phyloP scores from a whole-genome alignment of 2,113 vertebrate genomes.

The Xiphias gladius region DNA sequence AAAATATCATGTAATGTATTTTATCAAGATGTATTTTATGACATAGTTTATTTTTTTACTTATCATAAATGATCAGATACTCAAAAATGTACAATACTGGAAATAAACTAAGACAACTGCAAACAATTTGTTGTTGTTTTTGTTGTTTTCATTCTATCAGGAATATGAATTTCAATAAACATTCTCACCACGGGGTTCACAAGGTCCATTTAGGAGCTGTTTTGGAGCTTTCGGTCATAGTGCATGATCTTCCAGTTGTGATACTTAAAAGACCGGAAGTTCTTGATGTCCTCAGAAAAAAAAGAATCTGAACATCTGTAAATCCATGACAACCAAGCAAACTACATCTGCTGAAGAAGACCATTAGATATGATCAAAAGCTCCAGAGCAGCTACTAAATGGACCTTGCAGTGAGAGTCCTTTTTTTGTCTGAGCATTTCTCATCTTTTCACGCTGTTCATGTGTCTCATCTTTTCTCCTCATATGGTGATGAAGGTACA shows the following conservation, averaged over 20 bases:
- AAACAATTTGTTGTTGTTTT: not conserved
- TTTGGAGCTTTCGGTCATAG: not conserved
- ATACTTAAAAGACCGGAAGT: not conserved
- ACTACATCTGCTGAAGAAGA: not conserved
- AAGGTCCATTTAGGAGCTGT: not conserved
- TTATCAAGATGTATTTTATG: conserved; percentile 94
- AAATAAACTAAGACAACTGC: conserved; percentile 67
- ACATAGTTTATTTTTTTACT: conserved; percentile 98
- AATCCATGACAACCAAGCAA: not conserved
- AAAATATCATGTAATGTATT: conserved; percentile 87
- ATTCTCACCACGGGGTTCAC: not conserved
- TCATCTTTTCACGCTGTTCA: too few species aligned
- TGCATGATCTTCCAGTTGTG: not conserved
- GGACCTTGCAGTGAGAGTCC: not conserved
- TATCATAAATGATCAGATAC: conserved; percentile 81
- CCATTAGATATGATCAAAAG: not conserved
- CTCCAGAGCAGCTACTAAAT: not conserved
- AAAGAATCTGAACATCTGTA: not conserved
- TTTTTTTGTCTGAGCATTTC: too few species aligned
- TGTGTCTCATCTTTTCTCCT: too few species aligned
- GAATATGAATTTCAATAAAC: not conserved
- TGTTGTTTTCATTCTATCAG: conserved; percentile 20
- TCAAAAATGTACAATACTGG: conserved; percentile 72
- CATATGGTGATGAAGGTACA: too few species aligned
- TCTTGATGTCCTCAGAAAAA: too few species aligned